Evolutionary conservation across 2,888 invertebrate genomes (phyloP).

Genomic region (Dasysyrphus albostriatus): DNA sequence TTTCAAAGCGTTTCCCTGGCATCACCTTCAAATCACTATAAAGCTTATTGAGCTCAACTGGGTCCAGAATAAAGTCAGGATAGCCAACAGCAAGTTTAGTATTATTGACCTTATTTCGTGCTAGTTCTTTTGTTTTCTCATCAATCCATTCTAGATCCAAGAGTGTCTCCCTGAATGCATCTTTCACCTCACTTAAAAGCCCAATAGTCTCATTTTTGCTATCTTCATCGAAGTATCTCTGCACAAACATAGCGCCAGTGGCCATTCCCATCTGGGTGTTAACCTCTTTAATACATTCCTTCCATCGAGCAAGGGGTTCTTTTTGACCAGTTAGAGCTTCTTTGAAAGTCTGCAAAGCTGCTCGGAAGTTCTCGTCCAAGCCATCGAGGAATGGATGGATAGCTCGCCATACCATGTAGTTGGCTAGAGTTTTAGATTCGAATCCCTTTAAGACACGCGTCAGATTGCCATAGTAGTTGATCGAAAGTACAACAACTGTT

Average conservation of each 20-base stretch:
- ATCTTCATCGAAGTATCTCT: constrained; percentile 86
- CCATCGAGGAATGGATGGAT: constrained; percentile 61
- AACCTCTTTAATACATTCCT: constrained; percentile 94
- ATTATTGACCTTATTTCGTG: constrained; percentile 94
- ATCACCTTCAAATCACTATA: constrained; percentile 89
- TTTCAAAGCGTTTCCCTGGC: constrained; percentile 90
- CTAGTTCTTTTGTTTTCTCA: constrained; percentile 90
- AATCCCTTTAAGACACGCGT: constrained; percentile 50
- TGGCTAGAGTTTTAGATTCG: constrained; percentile 63
- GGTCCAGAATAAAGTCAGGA: constrained; percentile 94
- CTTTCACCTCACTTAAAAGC: constrained; percentile 94
- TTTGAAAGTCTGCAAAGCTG: constrained; percentile 80
- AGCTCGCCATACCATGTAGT: constrained; percentile 75
- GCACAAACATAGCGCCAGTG: constrained; percentile 86
- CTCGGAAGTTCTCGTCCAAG: constrained; percentile 72
- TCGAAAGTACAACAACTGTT: constrained; percentile 58
- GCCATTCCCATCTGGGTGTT: constrained; percentile 92
- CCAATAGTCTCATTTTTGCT: constrained; percentile 87
- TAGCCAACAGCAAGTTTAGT: constrained; percentile 97
- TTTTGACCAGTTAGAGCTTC: constrained; percentile 94
- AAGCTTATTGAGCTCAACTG: constrained; percentile 91
- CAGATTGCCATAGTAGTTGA: constrained; percentile 58
- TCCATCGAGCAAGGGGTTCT: constrained; percentile 93
- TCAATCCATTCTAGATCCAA: constrained; percentile 96
- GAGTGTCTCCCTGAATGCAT: constrained; percentile 93